Base-by-base conservation (phyloP, 2,113 vertebrate species). In the Pantherophis guttatus region DNA sequence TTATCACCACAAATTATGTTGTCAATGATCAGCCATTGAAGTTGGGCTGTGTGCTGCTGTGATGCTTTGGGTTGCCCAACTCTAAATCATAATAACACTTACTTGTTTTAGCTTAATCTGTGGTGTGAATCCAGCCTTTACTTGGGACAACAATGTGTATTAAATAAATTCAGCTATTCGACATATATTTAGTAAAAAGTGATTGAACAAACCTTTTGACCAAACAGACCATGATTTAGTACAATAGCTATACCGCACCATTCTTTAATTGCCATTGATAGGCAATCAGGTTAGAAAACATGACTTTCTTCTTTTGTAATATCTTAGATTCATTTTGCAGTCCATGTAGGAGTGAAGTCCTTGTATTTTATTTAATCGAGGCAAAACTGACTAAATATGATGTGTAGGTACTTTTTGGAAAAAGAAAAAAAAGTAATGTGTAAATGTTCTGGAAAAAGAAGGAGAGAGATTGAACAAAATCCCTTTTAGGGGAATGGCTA, bases 291-390 rank as follows among this genome's bases (percentile, higher is more conserved):
- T 44, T 81, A 81, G 24, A 57, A 24, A 21, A 92, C 58, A 89
- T 33, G 70, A n/a, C 5, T 81, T 92, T 92, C 87, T 81, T 75
- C 54, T 93, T 81, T 75, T 55, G 88, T 90, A 85, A 52, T 33
- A 86, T 90, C 44, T 90, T 93, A 88, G 54, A 86, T 86, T 50
- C n/a, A 5, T 58, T 89, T 33, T 39, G 13, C 12, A 0, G 8
- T 21, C 21, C 70, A 21, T 39, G 2, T 81, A 33, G 33, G 33
- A 3, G 33, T 3, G 33, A 39, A 15, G 33, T 39, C 6, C 17
- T 39, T 19, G 70, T 39, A 33, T 70, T 33, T 13, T 70, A 70
- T 12, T 86, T 55, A 55, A 9, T 87, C 9, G 24, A 21, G n/a
- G 11, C 15, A 39, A 54, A 88, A 53, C 65, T 70, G 91, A 55